Percentiles rank a stretch among this genome's conserved stretches.
Evolutionary conservation across 2,797 vertebrate species (phyloP).

Genomic region (Enteromius viviparus): DNA sequence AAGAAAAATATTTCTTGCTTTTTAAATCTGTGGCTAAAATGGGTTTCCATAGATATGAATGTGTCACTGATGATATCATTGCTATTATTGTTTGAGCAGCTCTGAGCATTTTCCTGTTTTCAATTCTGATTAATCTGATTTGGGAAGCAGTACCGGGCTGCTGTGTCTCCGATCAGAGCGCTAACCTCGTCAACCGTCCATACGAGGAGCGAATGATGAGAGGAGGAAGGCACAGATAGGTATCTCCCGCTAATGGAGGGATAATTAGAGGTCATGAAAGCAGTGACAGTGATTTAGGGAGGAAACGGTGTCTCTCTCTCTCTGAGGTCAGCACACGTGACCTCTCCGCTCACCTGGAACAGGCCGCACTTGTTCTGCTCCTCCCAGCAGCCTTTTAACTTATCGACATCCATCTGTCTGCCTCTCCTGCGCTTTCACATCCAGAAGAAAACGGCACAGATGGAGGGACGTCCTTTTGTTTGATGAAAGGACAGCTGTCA

Average conservation of each 20-base stretch:
- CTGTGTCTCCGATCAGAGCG: conserved; percentile 10
- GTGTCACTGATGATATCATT: not conserved
- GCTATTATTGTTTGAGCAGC: not conserved
- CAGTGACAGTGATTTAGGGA: conserved; percentile 68
- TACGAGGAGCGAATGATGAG: not conserved
- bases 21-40: not conserved
- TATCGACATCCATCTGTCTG: conserved; percentile 30
- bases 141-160: conserved; percentile 7
- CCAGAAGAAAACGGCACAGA: conserved; percentile 37
- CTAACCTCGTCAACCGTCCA: conserved; percentile 16
- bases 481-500: conserved; percentile 46
- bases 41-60: not conserved
- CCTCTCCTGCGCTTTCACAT: conserved; percentile 19
- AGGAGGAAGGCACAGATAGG: conserved; percentile 33
- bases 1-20: not conserved
- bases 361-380: conserved; percentile 5
- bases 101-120: not conserved
- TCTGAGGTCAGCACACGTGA: conserved; percentile 20
- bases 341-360: conserved; percentile 65
- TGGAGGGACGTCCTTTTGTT: not conserved
- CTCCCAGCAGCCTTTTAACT: conserved; percentile 27
- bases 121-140: not conserved
- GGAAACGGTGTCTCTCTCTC: conserved; percentile 55
- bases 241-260: conserved; percentile 65
- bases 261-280: conserved; percentile 68